These are phyloP conservation scores for Syrphus vitripennis DNA, from an alignment of 2,888 invertebrate species.

Conservation along the genomic window DNA sequence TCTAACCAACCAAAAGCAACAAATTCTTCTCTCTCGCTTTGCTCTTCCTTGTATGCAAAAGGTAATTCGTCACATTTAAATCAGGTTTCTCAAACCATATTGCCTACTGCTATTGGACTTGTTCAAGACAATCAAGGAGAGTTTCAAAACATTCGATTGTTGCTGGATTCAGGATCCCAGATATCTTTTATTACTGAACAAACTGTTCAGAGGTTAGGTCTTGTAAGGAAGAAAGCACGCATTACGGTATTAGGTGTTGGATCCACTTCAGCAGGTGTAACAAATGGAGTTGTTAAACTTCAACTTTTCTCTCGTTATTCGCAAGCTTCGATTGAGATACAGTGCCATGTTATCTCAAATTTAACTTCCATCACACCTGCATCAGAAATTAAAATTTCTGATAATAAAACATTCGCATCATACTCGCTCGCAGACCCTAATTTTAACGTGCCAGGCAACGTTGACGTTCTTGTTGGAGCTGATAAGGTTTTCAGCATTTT, in stretches of 20 bases:
- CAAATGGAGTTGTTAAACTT: neutral
- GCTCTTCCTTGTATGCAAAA: no score
- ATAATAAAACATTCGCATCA: neutral
- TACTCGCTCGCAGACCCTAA: conserved; percentile 2
- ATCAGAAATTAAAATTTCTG: neutral
- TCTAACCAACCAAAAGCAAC: neutral
- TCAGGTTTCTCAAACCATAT: neutral
- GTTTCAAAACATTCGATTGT: neutral
- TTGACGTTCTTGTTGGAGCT: neutral
- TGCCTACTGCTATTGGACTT: conserved; percentile 10
- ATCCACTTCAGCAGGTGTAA: neutral
- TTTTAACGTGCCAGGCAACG: neutral
- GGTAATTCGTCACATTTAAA: neutral
- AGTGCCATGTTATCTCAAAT: conserved; percentile 23
- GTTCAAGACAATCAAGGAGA: neutral
- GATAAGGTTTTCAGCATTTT: conserved; percentile 13
- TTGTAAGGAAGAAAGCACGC: neutral
- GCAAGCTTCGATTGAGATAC: neutral
- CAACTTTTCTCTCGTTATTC: conserved; percentile 3
- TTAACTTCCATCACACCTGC: conserved; percentile 2
- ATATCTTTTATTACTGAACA: conserved; percentile 5
- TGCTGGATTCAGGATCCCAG: neutral
- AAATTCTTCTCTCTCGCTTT: neutral
- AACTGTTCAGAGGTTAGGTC: neutral
- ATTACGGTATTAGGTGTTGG: conserved; percentile 4